Conservation (phyloP, 2,797 vertebrate genomes). For the Percopsis omiscomaycus region DNA sequence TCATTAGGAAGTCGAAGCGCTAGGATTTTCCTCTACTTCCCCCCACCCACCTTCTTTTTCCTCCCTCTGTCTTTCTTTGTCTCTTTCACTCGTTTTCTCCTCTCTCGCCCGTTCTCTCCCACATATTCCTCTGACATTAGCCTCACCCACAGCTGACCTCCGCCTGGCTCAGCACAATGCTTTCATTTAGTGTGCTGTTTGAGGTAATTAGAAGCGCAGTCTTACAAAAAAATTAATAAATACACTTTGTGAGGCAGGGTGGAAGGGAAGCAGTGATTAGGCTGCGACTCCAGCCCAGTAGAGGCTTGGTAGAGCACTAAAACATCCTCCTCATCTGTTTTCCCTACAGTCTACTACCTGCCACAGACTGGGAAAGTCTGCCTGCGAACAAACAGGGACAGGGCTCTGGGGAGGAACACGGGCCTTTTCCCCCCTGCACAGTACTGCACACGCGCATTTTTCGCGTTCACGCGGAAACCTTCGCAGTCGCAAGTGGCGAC, state of each 20-base stretch:
- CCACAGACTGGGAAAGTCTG: conserved; percentile 53
- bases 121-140: conserved; percentile 55
- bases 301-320: conserved; percentile 48
- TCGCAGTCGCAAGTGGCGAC: no score
- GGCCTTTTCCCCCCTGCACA: conserved; percentile 9
- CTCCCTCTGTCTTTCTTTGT: conserved; percentile 17
- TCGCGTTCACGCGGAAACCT: no score
- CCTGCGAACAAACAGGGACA: conserved; percentile 70
- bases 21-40: conserved; percentile 18
- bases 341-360: conserved; percentile 48
- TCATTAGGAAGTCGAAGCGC: conserved; percentile 64
- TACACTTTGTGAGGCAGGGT: conserved; percentile 20
- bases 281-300: conserved; percentile 66
- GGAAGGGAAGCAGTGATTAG: conserved; percentile 57
- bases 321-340: conserved; percentile 3
- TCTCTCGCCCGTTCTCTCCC: conserved; percentile 28
- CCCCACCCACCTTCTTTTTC: conserved; percentile 1
- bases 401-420: conserved; percentile 50
- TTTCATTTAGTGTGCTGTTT: conserved; percentile 77
- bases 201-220: conserved; percentile 71
- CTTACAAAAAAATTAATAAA: neutral
- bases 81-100: conserved; percentile 3
- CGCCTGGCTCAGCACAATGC: conserved; percentile 68
- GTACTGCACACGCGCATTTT: no score
- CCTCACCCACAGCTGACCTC: conserved; percentile 69